Evolutionary conservation across 2,888 invertebrate species (phyloP).

Genomic region (Eledona agricola): DNA sequence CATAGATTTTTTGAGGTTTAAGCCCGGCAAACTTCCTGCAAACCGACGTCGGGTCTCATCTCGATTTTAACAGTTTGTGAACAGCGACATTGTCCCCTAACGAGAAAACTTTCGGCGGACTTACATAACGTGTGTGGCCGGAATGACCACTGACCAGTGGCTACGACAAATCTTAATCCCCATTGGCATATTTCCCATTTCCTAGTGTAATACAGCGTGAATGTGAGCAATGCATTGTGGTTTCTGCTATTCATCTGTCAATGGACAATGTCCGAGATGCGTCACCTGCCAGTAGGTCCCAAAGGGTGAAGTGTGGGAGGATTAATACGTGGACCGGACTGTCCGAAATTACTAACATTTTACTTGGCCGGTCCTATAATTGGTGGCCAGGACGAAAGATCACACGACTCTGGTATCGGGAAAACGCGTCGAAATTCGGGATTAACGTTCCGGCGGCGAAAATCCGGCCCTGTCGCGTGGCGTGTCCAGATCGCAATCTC

Average conservation of each 20-base stretch:
- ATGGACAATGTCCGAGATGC: constrained; percentile 58
- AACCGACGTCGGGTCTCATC: constrained; percentile 10
- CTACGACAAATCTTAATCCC: constrained; percentile 43
- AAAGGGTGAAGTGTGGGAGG: constrained; percentile 46
- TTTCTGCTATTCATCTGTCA: constrained; percentile 56
- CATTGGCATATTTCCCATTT: constrained; percentile 51
- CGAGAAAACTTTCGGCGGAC: constrained; percentile 22
- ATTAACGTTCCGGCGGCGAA: neutral
- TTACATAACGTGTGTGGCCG: constrained; percentile 46
- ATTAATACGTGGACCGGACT: constrained; percentile 34
- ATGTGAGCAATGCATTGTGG: constrained; percentile 59
- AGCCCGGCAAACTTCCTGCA: constrained; percentile 7
- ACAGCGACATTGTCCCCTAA: constrained; percentile 14
- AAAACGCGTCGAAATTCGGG: too few species aligned
- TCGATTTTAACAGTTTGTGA: constrained; percentile 18
- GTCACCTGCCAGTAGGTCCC: constrained; percentile 55
- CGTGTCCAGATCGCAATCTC: constrained; percentile 57
- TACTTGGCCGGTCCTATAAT: neutral
- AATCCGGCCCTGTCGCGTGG: constrained; percentile 38
- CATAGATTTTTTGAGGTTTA: neutral
- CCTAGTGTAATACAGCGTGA: constrained; percentile 58
- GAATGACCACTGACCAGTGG: constrained; percentile 31
- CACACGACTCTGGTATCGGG: neutral
- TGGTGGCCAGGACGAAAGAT: neutral
- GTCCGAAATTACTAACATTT: neutral